Conservation (phyloP, 2,888 invertebrate species). For the Encarsia formosa region DNA sequence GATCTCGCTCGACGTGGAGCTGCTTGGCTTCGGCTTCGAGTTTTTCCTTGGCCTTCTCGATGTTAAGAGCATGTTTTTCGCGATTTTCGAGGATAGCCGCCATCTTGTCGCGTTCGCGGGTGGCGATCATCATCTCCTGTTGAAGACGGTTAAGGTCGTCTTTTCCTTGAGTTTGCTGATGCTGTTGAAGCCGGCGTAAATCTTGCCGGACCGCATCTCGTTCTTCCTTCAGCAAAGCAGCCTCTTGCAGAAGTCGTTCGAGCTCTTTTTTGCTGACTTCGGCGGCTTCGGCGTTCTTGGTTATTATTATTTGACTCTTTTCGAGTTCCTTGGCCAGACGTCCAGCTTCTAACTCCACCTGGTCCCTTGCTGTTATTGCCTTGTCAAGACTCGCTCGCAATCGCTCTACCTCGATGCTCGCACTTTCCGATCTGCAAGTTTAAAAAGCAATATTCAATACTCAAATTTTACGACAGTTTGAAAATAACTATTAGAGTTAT, state of each 20-base stretch:
- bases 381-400: slow-evolving; percentile 82
- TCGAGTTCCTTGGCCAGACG: slow-evolving; percentile 80
- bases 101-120: slow-evolving; percentile 74
- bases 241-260: slow-evolving; percentile 77
- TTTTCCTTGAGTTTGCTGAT: slow-evolving; percentile 66
- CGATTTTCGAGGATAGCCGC: slow-evolving; percentile 73
- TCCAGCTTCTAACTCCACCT: slow-evolving; percentile 81
- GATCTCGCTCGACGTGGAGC: slow-evolving; percentile 79
- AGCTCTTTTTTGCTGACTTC: slow-evolving; percentile 81
- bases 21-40: slow-evolving; percentile 82
- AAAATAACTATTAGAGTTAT: too few species aligned
- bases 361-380: slow-evolving; percentile 74
- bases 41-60: slow-evolving; percentile 81
- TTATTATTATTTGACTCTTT: slow-evolving; percentile 78
- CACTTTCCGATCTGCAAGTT: slow-evolving; percentile 48
- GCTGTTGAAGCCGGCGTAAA: slow-evolving; percentile 60
- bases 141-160: slow-evolving; percentile 70
- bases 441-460: too few species aligned
- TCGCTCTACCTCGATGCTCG: slow-evolving; percentile 72
- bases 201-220: slow-evolving; percentile 69
- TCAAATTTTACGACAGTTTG: too few species aligned
- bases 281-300: slow-evolving; percentile 78
- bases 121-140: slow-evolving; percentile 68
- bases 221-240: slow-evolving; percentile 78
- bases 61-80: slow-evolving; percentile 73